Evolutionary conservation across 2,113 vertebrate genomes (phyloP).

Genomic region (Falco punctatus): DNA sequence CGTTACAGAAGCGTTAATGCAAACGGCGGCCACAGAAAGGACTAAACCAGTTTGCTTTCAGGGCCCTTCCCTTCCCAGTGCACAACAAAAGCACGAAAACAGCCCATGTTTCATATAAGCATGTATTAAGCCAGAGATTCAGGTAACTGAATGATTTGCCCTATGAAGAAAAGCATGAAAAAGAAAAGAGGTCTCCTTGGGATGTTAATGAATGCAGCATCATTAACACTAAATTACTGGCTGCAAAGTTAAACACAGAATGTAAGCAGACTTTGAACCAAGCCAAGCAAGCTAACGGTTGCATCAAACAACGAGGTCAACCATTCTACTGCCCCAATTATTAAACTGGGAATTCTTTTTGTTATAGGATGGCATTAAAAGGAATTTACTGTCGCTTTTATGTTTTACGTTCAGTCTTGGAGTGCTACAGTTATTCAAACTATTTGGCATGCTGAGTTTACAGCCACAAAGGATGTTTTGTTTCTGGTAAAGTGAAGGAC

Average conservation of each 20-base stretch:
- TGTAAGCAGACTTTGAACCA: not conserved
- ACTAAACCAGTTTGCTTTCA: not conserved
- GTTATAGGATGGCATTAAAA: conserved; percentile 2
- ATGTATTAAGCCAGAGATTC: not conserved
- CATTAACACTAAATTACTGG: conserved; percentile 35
- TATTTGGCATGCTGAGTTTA: conserved; percentile 8
- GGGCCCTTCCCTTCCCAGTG: not conserved
- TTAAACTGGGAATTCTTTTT: conserved; percentile 1
- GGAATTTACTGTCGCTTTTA: conserved; percentile 40
- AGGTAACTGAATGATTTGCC: not conserved
- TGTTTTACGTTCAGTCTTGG: conserved; percentile 15
- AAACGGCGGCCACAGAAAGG: not conserved
- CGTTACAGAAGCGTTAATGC: not conserved
- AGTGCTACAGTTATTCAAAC: conserved; percentile 34
- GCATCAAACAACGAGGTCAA: conserved; percentile 54
- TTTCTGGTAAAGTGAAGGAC: not conserved
- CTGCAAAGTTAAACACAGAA: conserved; percentile 34
- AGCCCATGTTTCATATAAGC: not conserved
- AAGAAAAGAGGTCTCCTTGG: not conserved
- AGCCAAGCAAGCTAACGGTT: conserved; percentile 17
- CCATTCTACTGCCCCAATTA: conserved; percentile 1
- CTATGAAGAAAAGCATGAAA: not conserved
- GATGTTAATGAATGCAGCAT: conserved; percentile 42
- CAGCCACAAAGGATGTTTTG: conserved; percentile 38
- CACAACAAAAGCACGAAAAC: not conserved